Evolutionary conservation across 2,113 vertebrate species (phyloP).

Genomic region (Podilymbus podiceps): DNA sequence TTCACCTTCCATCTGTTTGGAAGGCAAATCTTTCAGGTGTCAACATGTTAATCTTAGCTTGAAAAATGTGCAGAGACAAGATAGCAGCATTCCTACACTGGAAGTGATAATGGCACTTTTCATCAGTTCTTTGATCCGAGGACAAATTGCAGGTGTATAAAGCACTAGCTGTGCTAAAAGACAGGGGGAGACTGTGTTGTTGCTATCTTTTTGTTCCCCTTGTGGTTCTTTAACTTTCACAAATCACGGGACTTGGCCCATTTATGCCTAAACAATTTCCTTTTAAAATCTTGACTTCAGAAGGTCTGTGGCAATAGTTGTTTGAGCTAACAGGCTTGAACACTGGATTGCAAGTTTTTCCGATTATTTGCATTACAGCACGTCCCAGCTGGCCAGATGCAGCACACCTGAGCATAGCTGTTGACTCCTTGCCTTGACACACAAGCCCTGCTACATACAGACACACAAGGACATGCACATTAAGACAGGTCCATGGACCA

Average conservation of each 20-base stretch:
- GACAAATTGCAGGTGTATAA: slow-evolving; percentile 18
- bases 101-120: background rate
- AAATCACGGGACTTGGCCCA: background rate
- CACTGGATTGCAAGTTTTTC: background rate
- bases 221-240: background rate
- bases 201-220: background rate
- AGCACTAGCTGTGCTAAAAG: background rate
- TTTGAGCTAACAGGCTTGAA: background rate
- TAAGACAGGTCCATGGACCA: background rate
- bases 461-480: fast-evolving
- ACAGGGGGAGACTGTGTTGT: background rate
- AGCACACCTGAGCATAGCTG: background rate
- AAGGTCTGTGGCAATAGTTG: background rate
- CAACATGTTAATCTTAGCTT: background rate
- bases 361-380: background rate
- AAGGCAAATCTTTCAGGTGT: background rate
- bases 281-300: background rate
- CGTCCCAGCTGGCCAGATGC: background rate
- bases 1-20: background rate
- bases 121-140: slow-evolving; percentile 14
- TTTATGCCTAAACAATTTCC: background rate
- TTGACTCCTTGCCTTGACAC: background rate
- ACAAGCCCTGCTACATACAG: background rate
- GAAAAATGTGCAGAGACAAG: background rate
- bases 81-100: background rate